These are phyloP conservation scores for Gryon sp. DNA, from an alignment of 1,140 invertebrate genomes.

Conservation along the genomic window DNA sequence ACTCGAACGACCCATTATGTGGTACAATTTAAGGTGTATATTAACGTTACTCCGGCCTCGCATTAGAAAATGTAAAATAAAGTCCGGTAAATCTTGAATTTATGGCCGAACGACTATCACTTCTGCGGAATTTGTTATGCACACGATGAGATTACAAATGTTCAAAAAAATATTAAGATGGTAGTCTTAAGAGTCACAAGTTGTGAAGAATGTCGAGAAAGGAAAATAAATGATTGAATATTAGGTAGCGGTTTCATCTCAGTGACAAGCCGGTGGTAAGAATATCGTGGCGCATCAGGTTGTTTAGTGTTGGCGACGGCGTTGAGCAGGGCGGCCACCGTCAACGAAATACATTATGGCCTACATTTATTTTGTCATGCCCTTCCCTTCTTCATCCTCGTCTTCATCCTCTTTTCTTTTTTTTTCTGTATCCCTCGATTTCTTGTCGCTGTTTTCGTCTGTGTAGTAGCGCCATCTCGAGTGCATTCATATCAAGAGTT, in stretches of 20 bases:
- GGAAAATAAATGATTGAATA: slow-evolving; percentile 19
- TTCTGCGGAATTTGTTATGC: slow-evolving; percentile 26
- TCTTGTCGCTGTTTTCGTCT: not conserved
- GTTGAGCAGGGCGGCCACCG: slow-evolving; percentile 73
- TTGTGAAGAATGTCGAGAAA: slow-evolving; percentile 39
- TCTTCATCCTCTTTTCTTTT: too few species aligned
- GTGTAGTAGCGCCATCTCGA: slow-evolving; percentile 29
- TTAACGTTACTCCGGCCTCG: slow-evolving; percentile 46
- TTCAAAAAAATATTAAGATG: slow-evolving; percentile 15
- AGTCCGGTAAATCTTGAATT: slow-evolving; percentile 56
- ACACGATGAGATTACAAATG: slow-evolving; percentile 24
- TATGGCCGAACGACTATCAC: slow-evolving; percentile 34
- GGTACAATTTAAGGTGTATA: slow-evolving; percentile 47
- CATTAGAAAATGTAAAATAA: slow-evolving; percentile 53
- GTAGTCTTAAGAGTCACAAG: slow-evolving; percentile 1
- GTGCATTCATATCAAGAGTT: slow-evolving; percentile 42
- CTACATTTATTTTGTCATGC: slow-evolving; percentile 67
- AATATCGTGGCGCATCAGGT: slow-evolving; percentile 74
- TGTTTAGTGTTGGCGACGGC: slow-evolving; percentile 75
- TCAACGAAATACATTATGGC: slow-evolving; percentile 74
- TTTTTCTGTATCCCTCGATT: too few species aligned
- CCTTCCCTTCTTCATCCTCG: too few species aligned
- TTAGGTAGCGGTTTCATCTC: slow-evolving; percentile 32
- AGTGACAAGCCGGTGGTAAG: slow-evolving; percentile 61
- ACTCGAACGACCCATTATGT: slow-evolving; percentile 41